phyloP scores from a whole-genome alignment of 2,888 invertebrate genomes.

The Tupiocoris notatus region DNA sequence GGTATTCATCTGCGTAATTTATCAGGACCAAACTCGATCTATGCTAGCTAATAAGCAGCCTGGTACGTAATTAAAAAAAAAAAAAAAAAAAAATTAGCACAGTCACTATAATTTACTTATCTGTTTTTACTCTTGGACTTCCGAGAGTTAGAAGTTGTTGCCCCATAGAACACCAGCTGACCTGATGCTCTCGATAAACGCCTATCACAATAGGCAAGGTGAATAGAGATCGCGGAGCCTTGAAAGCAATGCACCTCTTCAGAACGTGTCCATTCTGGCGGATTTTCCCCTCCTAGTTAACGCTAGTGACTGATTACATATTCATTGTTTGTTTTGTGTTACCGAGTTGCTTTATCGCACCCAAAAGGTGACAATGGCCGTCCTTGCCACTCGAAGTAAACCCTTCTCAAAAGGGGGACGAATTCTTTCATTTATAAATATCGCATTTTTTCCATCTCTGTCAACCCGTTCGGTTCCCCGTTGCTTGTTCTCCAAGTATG shows the following conservation, averaged over 20 bases:
- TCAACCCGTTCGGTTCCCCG: constrained; percentile 20
- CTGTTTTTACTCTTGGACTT: no score
- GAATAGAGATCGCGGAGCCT: background rate
- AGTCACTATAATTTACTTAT: no score
- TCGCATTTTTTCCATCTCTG: constrained; percentile 1
- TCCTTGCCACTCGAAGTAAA: constrained; percentile 12
- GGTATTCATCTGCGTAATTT: no score
- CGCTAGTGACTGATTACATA: constrained; percentile 32
- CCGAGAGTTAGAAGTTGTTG: no score
- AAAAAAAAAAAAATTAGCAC: no score
- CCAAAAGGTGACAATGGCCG: constrained; percentile 19
- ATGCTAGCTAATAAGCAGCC: no score
- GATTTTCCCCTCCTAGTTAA: constrained; percentile 13
- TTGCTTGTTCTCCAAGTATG: constrained; percentile 1
- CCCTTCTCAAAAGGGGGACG: background rate
- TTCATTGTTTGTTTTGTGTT: constrained; percentile 37
- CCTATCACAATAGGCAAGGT: background rate
- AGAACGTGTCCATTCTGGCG: constrained; percentile 24
- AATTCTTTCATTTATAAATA: no score
- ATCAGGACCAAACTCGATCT: no score
- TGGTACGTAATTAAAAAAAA: no score
- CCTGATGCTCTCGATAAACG: constrained; percentile 1
- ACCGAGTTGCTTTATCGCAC: background rate
- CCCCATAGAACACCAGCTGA: no score
- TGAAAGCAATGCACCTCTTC: background rate